Conservation (phyloP, 2,888 invertebrate species). For the Myopa tessellatipennis region DNA sequence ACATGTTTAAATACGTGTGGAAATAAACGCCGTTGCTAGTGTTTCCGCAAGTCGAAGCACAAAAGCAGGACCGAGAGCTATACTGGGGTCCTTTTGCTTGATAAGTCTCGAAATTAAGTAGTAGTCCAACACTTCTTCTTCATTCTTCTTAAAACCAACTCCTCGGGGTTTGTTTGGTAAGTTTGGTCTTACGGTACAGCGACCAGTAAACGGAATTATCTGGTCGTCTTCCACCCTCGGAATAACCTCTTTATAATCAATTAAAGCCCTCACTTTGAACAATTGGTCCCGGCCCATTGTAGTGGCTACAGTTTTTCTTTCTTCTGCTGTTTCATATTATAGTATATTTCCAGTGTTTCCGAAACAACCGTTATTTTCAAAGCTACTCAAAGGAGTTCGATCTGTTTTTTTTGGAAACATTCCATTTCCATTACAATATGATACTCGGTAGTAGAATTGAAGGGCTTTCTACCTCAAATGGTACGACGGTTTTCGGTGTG, state of each 20-base stretch:
- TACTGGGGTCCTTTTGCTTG: conserved; percentile 37
- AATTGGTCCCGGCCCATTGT: conserved; percentile 33
- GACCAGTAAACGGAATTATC: conserved; percentile 39
- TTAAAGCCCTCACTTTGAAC: conserved; percentile 29
- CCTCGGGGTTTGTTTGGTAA: conserved; percentile 16
- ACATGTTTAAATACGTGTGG: too few relatives aligned
- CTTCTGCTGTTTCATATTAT: neutral
- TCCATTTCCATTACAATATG: too few relatives aligned
- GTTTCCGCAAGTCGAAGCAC: conserved; percentile 34
- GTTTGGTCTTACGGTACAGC: conserved; percentile 25
- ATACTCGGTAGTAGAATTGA: too few relatives aligned
- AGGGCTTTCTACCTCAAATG: too few relatives aligned
- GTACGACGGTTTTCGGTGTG: too few relatives aligned
- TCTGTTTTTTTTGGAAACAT: too few relatives aligned
- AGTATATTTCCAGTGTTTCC: too few relatives aligned
- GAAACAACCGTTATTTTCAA: too few relatives aligned
- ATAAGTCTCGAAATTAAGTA: conserved; percentile 40
- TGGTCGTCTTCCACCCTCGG: neutral
- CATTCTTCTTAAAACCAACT: conserved; percentile 27
- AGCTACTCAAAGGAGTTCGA: too few relatives aligned
- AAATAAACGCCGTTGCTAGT: too few relatives aligned
- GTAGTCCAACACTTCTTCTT: conserved; percentile 33
- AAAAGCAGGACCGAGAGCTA: conserved; percentile 35
- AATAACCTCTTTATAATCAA: conserved; percentile 9
- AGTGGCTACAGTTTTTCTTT: conserved; percentile 37